Base-by-base conservation (phyloP, 2,888 invertebrate genomes). In the Hemaris fuciformis region DNA sequence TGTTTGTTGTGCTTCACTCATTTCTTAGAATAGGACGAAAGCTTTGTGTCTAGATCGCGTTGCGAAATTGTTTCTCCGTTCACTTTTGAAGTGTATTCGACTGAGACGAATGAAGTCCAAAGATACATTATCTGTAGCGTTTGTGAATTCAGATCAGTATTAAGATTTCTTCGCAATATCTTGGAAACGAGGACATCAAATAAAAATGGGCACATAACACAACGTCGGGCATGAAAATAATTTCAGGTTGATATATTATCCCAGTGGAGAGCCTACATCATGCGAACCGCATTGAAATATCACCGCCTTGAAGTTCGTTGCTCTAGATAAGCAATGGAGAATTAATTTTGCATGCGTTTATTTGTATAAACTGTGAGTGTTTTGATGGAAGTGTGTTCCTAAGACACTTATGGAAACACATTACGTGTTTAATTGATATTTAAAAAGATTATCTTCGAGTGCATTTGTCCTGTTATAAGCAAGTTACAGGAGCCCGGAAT, bases 191-290 rank as follows among this genome's bases (percentile, higher is more conserved):
- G 56, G 31, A 60, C 56, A 45, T 42, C 48, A 27, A 69, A 73
- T 76, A 77, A 77, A n/a, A 75, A 77, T 75, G 71, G 72, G 64
- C 62, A 74, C 71, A 80, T 81, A 84, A 85, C 81, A 82, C 82
- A 81, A 82, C 76, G 80, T 80, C 79, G 74, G 70, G 75, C 74
- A 77, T 80, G 82, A 83, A 82, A 86, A 87, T 86, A 87, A 85
- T 87, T 87, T 85, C 74, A 74, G 81, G 77, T 80, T 86, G 84
- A 85, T 85, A 83, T 85, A 85, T 85, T 79, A 80, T 83, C 83
- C 83, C 84, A 61, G 74, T 66, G 79, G 83, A 69, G 45, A 75
- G 70, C 76, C 75, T 79, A 78, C 76, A 71, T 75, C 76, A 80
- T 83, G 84, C 83, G 81, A 83, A 80, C 68, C 74, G 65, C 71